Evolutionary conservation across 2,113 vertebrate genomes (phyloP).

Genomic region (Salvator merianae): DNA sequence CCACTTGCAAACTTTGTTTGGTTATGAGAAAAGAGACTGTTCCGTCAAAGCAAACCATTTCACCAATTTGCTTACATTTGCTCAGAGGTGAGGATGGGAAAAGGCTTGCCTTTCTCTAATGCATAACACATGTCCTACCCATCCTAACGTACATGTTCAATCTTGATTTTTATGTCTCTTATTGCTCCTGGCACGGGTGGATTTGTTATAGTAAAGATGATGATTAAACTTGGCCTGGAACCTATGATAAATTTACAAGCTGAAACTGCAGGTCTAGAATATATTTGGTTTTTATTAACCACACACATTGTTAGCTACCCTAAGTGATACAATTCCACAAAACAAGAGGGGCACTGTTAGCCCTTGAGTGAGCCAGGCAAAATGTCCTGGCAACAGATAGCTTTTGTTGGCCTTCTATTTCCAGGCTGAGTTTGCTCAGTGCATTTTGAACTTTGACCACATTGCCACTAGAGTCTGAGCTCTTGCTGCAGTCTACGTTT

Average conservation of each 20-base stretch:
- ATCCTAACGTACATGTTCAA: constrained; percentile 46
- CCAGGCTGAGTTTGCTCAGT: neutral
- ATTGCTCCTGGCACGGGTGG: constrained; percentile 61
- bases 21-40: neutral
- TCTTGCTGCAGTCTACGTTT: neutral
- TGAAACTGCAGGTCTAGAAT: constrained; percentile 22
- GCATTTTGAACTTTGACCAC: no score
- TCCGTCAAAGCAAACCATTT: neutral
- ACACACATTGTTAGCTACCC: constrained; percentile 47
- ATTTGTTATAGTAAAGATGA: constrained; percentile 56
- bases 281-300: constrained; percentile 49
- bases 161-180: constrained; percentile 61
- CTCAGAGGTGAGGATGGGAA: neutral
- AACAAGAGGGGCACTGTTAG: neutral
- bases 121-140: constrained; percentile 10
- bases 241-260: constrained; percentile 36
- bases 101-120: constrained; percentile 20
- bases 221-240: constrained; percentile 66
- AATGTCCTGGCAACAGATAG: neutral
- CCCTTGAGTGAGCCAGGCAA: neutral
- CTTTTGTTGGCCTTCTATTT: neutral
- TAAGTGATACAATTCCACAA: neutral
- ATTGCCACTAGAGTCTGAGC: neutral
- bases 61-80: neutral
- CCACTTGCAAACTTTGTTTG: neutral